Percentiles rank a stretch among this genome's conserved stretches.
phyloP scores from a whole-genome alignment of 1,140 invertebrate species.

The Ceratitis capitata region DNA sequence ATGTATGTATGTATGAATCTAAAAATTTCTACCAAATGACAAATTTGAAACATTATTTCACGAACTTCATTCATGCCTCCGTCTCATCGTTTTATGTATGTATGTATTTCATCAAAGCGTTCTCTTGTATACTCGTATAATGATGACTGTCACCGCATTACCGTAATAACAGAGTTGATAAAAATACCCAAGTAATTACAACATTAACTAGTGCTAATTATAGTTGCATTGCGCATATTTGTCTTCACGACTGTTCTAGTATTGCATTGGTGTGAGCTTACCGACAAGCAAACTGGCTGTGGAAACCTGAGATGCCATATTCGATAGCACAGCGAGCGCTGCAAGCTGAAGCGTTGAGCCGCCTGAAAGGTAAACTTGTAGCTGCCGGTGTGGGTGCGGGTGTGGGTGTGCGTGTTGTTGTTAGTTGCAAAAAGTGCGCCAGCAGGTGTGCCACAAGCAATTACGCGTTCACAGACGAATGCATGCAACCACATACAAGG shows the following conservation, averaged over 20 bases:
- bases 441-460: background rate
- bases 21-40: too few relatives aligned
- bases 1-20: too few relatives aligned
- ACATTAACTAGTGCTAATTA: too few relatives aligned
- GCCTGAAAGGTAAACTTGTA: background rate
- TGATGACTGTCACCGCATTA: too few relatives aligned
- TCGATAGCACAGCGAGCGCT: background rate
- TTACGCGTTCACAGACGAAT: background rate
- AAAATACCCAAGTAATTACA: too few relatives aligned
- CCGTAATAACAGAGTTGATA: background rate
- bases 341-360: background rate
- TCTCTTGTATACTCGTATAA: too few relatives aligned
- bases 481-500: background rate
- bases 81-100: too few relatives aligned
- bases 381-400: background rate
- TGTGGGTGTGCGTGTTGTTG: too few relatives aligned
- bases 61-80: too few relatives aligned
- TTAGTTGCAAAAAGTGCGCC: background rate
- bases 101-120: too few relatives aligned
- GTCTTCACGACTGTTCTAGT: background rate
- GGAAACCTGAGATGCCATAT: constrained; percentile 10
- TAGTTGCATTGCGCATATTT: background rate
- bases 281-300: constrained; percentile 11
- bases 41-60: too few relatives aligned
- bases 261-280: background rate